Base-by-base conservation (phyloP, 2,888 invertebrate species). In the Eilema sororculum region DNA sequence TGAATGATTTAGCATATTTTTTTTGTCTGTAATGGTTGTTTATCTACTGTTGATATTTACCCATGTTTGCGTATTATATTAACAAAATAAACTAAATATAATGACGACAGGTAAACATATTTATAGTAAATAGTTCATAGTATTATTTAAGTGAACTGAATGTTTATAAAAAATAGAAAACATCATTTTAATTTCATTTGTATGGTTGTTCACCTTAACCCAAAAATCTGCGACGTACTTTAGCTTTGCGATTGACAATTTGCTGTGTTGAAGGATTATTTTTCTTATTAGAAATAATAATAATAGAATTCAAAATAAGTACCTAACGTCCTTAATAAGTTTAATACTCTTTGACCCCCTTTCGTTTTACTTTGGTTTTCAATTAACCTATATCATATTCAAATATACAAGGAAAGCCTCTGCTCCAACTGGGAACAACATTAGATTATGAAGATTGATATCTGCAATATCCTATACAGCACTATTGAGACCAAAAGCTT, bases 1-100 rank as follows among this genome's bases (percentile, higher is more conserved):
- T 75, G 76, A 82, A 85, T 90, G 90, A 90, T 87, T 90, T 88
- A 89, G 89, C 89, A 88, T 78, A 76, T 87, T 85, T 71, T n/a
- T 30, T 20, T 13, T 22, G 20, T 25, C 57, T 67, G 10, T 65
- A 67, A 41, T 60, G 30, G 67, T 28, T 76, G 70, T 82, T 74
- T 79, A 75, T 68, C 61, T 56, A n/a, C 28, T 66, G 24, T 4
- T 46, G 64, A 52, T 67, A 28, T 58, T 65, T 63, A 62, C 28
- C 57, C 61, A 46, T 52, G n/a, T 28, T 64, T 9, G 24, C 6
- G 46, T 52, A 28, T 25, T 28, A 63, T 6, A 52, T 65, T 62
- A 25, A n/a, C 58, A 52, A 59, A 46, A 41, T 25, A 57, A 8
- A 8, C 52, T 52, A 20, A n/a, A n/a, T 52, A 52, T 3, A 9